Base-by-base conservation (phyloP, 2,797 vertebrate species). In the Sebastolobus alascanus region DNA sequence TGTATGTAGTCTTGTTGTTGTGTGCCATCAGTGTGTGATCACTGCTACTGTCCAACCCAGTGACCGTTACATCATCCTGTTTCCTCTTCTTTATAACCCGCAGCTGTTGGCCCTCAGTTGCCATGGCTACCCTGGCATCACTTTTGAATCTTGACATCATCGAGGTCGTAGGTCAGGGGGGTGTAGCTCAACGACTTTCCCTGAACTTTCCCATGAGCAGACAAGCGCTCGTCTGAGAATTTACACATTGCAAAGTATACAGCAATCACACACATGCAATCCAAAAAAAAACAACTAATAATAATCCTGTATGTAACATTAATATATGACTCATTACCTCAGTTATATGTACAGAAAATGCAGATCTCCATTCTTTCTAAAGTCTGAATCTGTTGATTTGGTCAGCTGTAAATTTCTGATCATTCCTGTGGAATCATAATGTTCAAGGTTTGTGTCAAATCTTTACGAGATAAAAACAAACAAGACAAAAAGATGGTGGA, bases 151-250 rank as follows among this genome's bases (percentile, higher is more conserved):
- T 66, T 74, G 59, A 81, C 72, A 73, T 83, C 46, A 61, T 10
- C 2, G 12, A 18, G 8, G 75, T 75, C 46, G 11, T 6, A 40
- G 78, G 37, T 78, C 37, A 54, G 3, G 31, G 50, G 73, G 37
- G 25, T 10, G 35, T 56, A 43, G 68, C 78, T 63, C 64, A 8
- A 64, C 59, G 55, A 83, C 55, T 72, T 77, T 67, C 73, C 67
- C 37, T 56, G 9, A 71, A 59, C 66, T 74, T 83, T 88, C 55
- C 77, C 76, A 77, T 66, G 40, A 83, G 27, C 25, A 40, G 74
- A 75, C 80, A 70, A 67, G 56, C 31, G 73, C 74, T 76, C 11
- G 33, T 80, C 46, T 83, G 68, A 86, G 75, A 86, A 78, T 25
- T 16, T 58, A 50, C 78, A 50, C 61, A 58, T 43, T 38, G 11